phyloP scores from a whole-genome alignment of 2,113 vertebrate species.

The Tringa solitaria region DNA sequence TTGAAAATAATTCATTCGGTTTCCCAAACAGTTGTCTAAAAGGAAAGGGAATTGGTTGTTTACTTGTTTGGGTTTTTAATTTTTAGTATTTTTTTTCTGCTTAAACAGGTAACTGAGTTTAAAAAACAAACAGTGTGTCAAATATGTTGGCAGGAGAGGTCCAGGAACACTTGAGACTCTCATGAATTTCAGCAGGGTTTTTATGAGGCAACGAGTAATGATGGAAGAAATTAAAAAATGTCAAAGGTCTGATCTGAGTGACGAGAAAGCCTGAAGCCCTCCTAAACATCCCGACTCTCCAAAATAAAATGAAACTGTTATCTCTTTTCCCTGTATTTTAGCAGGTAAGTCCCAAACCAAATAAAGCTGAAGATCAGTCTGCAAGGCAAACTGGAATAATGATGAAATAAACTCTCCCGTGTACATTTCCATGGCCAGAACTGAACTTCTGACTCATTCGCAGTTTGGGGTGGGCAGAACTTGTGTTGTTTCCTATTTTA shows the following conservation, averaged over 20 bases:
- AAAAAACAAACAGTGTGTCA: background rate
- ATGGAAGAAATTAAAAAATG: background rate
- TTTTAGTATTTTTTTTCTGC: background rate
- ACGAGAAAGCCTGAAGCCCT: background rate
- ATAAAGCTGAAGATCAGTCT: background rate
- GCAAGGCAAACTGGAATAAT: background rate
- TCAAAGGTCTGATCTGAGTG: background rate
- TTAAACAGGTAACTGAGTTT: background rate
- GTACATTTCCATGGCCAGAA: background rate
- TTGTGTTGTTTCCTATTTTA: background rate
- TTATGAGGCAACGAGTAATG: background rate
- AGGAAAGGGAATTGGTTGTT: background rate
- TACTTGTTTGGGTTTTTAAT: background rate
- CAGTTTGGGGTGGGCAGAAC: background rate
- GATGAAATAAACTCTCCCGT: background rate
- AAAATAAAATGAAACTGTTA: background rate
- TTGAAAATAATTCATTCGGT: background rate
- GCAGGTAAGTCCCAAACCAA: background rate
- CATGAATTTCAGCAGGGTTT: background rate
- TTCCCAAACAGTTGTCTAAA: background rate
- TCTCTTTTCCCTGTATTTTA: background rate
- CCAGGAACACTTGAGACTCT: background rate
- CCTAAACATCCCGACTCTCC: background rate
- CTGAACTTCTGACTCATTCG: background rate
- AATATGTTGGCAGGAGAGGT: background rate